Base-by-base conservation (phyloP, 1,140 invertebrate species). In the Zophobas morio region DNA sequence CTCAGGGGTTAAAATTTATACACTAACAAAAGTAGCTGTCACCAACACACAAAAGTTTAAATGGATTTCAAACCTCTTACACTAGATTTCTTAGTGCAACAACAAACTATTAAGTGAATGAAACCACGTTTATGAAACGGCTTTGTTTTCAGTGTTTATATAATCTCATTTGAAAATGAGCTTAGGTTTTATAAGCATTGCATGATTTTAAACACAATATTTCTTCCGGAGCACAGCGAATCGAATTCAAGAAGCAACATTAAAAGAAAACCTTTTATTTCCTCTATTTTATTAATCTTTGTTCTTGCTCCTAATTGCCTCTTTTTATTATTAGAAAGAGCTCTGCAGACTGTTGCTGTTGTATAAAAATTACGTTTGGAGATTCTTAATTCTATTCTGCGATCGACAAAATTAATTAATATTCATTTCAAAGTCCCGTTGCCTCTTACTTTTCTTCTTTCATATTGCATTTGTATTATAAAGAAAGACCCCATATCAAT, bases 291-390 rank as follows among this genome's bases (percentile, higher is more conserved):
- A 36, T 66, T 66, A 46, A 46, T 66, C 39, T 40, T 66, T 66
- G 60, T 66, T 66, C 39, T 39, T 66, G 60, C 33, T n/a, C n/a
- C 42, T 66, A 66, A 66, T 66, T 66, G 39, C 60, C 33, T 20
- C 20, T 66, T 66, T 66, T 66, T 66, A 33, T 40, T 47, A 39
- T 66, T 40, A 66, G 39, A 36, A 5, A 5, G 39, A 42, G 37
- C 60, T 66, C 57, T 6, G 32, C 53, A 46, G 8, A 8, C 32
- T 20, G n/a, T 6, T 51, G n/a, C 49, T 51, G 49, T 51, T 51
- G 4, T 51, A n/a, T 20, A 2, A 20, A 32, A 63, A 66, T 4
- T 51, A 60, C 56, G 56, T 32, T 5, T 40, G 37, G 3, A 66
- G 49, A 6, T 51, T 51, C n/a, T 20, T 51, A 20, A 51, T 51